Evolutionary conservation across 1,140 invertebrate species (phyloP), one percentile per base, ranked within the genome.

Genomic region (Hirudo medicinalis): DNA sequence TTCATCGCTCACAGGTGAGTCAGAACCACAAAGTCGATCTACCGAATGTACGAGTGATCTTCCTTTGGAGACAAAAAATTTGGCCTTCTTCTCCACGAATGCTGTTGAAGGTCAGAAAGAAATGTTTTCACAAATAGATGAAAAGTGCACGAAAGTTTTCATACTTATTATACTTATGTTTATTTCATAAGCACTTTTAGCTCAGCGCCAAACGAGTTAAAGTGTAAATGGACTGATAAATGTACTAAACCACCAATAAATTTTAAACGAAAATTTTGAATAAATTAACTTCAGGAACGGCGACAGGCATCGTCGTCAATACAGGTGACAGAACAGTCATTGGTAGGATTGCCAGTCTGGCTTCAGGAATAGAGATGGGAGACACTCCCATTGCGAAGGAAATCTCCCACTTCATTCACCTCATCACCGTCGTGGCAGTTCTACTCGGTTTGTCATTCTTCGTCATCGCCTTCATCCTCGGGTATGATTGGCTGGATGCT

Each of bases 401-500:
- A 86, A 98, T 98, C 78, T 91, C 91, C 78, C 94, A 98, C 84
- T 99, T 99, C 85, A 98, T 99, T 81, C 94, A 98, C 80, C 85
- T 99, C 76, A 98, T 99, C 81, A 98, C 95, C 73, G 69, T 92
- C 75, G 94, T 98, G 6, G 96, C 96, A 78, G 93, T 99, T 43
- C 97, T 97, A 85, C 87, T 98, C 68, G 95, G 95, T 77, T 89
- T 98, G 15, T 90, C 93, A 32, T 97, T 99, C 87, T 99, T 98
- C 86, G 77, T 97, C 60, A 96, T 97, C 79, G 93, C 94, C 74
- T 93, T 98, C 82, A 91, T 95, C 78, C 86, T 98, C 72, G 92
- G 92, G 76, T 98, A 98, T 83, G 90, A 94, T 81, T 97, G 94
- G 93, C 85, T 98, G 69, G 94, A 97, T 83, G 93, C 94, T 80